Base-by-base conservation (phyloP, 1,140 invertebrate genomes). In the Wiebesia pumilae region DNA sequence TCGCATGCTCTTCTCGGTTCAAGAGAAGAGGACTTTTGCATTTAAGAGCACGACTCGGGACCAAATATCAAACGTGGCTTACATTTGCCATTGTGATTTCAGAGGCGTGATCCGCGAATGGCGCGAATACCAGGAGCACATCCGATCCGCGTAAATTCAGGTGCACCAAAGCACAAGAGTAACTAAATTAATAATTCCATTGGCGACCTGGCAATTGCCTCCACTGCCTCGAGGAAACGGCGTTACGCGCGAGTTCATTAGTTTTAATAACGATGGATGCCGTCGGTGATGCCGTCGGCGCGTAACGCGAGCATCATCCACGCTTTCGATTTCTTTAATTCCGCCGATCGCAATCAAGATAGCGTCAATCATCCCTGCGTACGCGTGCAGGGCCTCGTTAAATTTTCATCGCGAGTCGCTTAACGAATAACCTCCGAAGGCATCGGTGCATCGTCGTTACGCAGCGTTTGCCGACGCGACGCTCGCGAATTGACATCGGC, bases 311-410 rank as follows among this genome's bases (percentile, higher is more conserved):
- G 51, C 51, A 16, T 54, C 51, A 54, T 19, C 51, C 51, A 2
- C 51, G 51, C 51, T 3, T 62, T 62, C 14, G 58, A 27, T 27
- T 62, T 62, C 58, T 62, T 62, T 24, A 24, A 27, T 3, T 1
- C 58, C 27, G 58, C 24, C 58, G 71, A 75, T 71, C 35, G 30
- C 71, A 75, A 75, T 43, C 69, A 75, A 40, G 71, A 75, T 75
- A 75, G 1, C 7, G 71, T 24, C 71, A 43, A 75, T 75, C 71
- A 43, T 43, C 71, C 16, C 24, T 35, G 30, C 7, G 9, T 16
- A 14, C 0, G 12, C n/a, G 30, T 2, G 16, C 1, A 3, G 7
- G 16, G 14, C 16, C 69, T 38, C 19, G 71, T 43, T 75, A 43
- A 43, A 75, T 75, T 75, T 75, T 75, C 71, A 75, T 75, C 40